phyloP scores from a whole-genome alignment of 2,113 vertebrate species.

The Rhea americana region DNA sequence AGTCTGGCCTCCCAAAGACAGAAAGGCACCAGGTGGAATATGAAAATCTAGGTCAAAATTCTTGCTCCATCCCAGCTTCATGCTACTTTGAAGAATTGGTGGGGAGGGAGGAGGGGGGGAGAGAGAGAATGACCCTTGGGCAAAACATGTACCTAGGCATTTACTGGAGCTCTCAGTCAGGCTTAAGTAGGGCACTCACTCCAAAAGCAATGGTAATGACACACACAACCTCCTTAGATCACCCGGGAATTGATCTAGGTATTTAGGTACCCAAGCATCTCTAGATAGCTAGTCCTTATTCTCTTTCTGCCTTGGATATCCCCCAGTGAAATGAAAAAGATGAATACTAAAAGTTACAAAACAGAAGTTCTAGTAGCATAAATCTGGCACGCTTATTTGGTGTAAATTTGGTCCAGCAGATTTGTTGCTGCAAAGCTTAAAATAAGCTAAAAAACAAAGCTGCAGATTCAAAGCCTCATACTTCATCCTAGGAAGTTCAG shows the following conservation, averaged over 20 bases:
- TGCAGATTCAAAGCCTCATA: conserved; percentile 20
- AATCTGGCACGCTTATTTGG: background rate
- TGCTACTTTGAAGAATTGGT: background rate
- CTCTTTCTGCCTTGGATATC: background rate
- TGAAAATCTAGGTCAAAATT: background rate
- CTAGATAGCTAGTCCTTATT: background rate
- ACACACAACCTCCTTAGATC: background rate
- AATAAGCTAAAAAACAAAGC: conserved; percentile 40
- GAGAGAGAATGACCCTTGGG: background rate
- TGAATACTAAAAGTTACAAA: background rate
- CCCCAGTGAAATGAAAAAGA: background rate
- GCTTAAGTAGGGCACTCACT: accelerated
- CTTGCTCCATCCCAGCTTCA: background rate
- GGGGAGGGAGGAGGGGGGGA: background rate
- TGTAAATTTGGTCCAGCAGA: conserved; percentile 32
- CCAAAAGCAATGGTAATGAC: background rate
- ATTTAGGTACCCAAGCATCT: background rate
- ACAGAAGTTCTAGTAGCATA: background rate
- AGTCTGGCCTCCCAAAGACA: background rate
- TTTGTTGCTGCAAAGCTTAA: conserved; percentile 29
- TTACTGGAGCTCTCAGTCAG: background rate
- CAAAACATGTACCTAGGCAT: background rate
- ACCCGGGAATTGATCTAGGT: background rate
- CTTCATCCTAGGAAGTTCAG: conserved; percentile 1
- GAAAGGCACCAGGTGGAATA: background rate